A percentile compares a stretch with the other conserved stretches of the same genome.
Evolutionary conservation across 1,140 invertebrate species (phyloP).

Genomic region (Archivesica marissinica): DNA sequence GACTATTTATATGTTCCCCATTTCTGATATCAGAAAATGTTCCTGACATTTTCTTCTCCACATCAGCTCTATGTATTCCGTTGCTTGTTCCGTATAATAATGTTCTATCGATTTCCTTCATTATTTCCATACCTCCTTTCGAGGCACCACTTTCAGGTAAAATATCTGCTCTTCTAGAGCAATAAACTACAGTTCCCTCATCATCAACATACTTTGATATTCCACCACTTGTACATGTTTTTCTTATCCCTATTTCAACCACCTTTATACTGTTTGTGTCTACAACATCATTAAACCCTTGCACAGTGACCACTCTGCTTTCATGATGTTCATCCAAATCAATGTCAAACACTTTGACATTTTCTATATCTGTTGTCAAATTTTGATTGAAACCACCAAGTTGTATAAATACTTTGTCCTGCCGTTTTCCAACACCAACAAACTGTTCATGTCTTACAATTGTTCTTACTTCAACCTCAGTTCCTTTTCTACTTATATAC

Average conservation of each 20-base stretch:
- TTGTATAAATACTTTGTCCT: constrained; percentile 33
- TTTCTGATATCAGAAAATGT: not conserved
- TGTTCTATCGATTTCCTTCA: not conserved
- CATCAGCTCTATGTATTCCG: not conserved
- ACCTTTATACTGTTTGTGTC: not conserved
- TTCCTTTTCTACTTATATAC: not conserved
- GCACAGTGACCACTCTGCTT: not conserved
- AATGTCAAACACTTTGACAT: not conserved
- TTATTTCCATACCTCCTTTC: not conserved
- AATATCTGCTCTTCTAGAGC: constrained; percentile 37
- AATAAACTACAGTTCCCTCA: constrained; percentile 24
- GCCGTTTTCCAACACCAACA: not conserved
- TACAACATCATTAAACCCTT: not conserved
- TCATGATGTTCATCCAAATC: not conserved
- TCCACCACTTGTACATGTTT: constrained; percentile 5
- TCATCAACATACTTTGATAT: constrained; percentile 3
- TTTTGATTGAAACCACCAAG: constrained; percentile 20
- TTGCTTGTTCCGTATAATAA: not conserved
- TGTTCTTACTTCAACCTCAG: constrained; percentile 11
- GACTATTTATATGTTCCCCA: not conserved
- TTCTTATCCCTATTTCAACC: constrained; percentile 36
- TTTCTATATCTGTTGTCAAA: not conserved
- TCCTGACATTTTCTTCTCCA: not conserved
- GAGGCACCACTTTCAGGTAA: constrained; percentile 14
- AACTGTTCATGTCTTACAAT: not conserved